A percentile compares a stretch with the other conserved stretches of the same genome.
Conservation (phyloP, 2,888 invertebrate genomes). For the Hypercompe scribonia region DNA sequence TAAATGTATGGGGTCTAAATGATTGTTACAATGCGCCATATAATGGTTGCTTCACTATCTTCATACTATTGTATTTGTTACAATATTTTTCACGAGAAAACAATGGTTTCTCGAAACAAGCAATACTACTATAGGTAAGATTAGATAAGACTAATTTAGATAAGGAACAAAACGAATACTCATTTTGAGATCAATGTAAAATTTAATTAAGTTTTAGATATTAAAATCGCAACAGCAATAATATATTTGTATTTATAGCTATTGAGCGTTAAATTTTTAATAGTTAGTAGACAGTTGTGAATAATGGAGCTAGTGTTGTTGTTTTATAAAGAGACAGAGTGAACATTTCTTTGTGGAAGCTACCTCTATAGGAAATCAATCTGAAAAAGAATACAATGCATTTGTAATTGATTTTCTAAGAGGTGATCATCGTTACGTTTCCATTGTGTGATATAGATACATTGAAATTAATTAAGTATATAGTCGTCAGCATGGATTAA, state of each 20-base stretch:
- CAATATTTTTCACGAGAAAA: slow-evolving; percentile 74
- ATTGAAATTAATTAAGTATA: slow-evolving; percentile 80
- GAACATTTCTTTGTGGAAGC: slow-evolving; percentile 72
- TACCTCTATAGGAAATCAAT: slow-evolving; percentile 52
- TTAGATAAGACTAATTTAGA: slow-evolving; percentile 75
- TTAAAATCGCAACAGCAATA: slow-evolving; percentile 84
- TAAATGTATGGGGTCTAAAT: slow-evolving; percentile 57
- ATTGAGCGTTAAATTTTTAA: slow-evolving; percentile 85
- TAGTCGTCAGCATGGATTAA: slow-evolving; percentile 84
- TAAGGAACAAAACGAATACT: slow-evolving; percentile 80
- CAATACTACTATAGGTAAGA: slow-evolving; percentile 83
- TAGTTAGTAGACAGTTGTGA: slow-evolving; percentile 83
- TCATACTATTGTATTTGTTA: slow-evolving; percentile 73
- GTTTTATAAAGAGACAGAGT: slow-evolving; percentile 77
- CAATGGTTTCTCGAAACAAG: slow-evolving; percentile 82
- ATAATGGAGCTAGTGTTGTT: slow-evolving; percentile 82
- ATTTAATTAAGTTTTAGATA: slow-evolving; percentile 65
- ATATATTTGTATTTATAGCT: slow-evolving; percentile 86
- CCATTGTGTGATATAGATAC: slow-evolving; percentile 85
- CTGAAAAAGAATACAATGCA: slow-evolving; percentile 32
- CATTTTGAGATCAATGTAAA: slow-evolving; percentile 84
- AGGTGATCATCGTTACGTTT: slow-evolving; percentile 70
- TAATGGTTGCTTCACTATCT: slow-evolving; percentile 77
- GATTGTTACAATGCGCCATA: slow-evolving; percentile 75
- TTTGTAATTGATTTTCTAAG: slow-evolving; percentile 58